phyloP scores from a whole-genome alignment of 2,113 vertebrate species.

The Sinocyclocheilus anophthalmus region DNA sequence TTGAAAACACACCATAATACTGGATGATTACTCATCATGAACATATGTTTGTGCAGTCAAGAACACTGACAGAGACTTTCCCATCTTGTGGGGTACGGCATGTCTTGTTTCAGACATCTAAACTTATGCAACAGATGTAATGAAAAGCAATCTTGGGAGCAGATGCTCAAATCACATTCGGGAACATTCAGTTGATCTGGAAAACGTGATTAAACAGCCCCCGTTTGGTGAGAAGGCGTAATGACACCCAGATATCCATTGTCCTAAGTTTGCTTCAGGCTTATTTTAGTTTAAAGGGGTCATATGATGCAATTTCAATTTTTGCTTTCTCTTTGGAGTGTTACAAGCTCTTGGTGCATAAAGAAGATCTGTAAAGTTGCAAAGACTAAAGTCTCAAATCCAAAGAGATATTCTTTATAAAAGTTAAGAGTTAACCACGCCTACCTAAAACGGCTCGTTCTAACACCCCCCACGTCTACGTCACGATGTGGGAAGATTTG shows the following conservation, averaged over 20 bases:
- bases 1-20: constrained; percentile 11
- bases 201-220: background rate
- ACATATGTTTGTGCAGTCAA: constrained; percentile 16
- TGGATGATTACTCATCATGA: background rate
- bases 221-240: background rate
- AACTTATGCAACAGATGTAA: background rate
- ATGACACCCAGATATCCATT: background rate
- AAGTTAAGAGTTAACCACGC: no score
- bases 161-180: background rate
- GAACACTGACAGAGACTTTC: background rate
- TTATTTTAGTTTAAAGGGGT: background rate
- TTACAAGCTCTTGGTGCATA: no score
- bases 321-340: no score
- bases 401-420: no score
- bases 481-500: no score
- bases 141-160: background rate
- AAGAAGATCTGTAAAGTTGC: no score
- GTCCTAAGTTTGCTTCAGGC: background rate
- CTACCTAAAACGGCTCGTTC: no score
- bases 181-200: background rate
- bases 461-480: no score
- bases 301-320: no score
- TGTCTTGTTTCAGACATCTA: background rate
- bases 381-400: no score
- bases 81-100: background rate